Evolutionary conservation across 2,888 invertebrate genomes (phyloP).

Genomic region (Lobophora halterata): DNA sequence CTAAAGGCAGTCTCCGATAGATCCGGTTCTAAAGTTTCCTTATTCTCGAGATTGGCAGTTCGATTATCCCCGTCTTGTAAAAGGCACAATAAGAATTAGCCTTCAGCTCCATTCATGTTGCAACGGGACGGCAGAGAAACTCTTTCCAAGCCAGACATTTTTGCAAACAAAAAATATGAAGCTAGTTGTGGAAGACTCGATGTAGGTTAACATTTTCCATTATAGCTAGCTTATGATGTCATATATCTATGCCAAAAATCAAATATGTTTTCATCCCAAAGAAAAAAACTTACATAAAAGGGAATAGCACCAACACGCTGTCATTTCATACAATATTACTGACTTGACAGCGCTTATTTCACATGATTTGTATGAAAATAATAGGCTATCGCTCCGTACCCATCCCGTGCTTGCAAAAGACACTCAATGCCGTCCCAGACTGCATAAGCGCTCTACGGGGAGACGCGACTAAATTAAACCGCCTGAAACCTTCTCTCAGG

Average conservation of each 20-base stretch:
- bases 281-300: too few relatives aligned
- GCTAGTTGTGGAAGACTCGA: too few relatives aligned
- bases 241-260: too few relatives aligned
- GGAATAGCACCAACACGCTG: too few relatives aligned
- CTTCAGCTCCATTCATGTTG: slow-evolving; percentile 30
- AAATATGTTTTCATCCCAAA: too few relatives aligned
- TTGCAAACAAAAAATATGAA: too few relatives aligned
- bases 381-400: slow-evolving; percentile 6
- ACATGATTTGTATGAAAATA: too few relatives aligned
- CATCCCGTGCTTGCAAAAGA: slow-evolving; percentile 10
- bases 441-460: slow-evolving; percentile 67
- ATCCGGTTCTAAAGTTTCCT: slow-evolving; percentile 50
- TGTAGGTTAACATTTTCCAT: too few relatives aligned
- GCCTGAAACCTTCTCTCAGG: slow-evolving; percentile 53
- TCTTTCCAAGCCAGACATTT: too few relatives aligned
- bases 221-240: too few relatives aligned
- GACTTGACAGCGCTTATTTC: too few relatives aligned
- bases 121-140: slow-evolving; percentile 8
- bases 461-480: slow-evolving; percentile 66
- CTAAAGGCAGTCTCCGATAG: slow-evolving; percentile 51
- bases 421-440: slow-evolving; percentile 60
- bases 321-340: too few relatives aligned
- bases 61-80: slow-evolving; percentile 72
- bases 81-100: slow-evolving; percentile 74
- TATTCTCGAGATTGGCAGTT: slow-evolving; percentile 76